Conservation (phyloP, 30 jellyfish, hydroid and myxozoan species). For the Cassiopea andromeda region DNA sequence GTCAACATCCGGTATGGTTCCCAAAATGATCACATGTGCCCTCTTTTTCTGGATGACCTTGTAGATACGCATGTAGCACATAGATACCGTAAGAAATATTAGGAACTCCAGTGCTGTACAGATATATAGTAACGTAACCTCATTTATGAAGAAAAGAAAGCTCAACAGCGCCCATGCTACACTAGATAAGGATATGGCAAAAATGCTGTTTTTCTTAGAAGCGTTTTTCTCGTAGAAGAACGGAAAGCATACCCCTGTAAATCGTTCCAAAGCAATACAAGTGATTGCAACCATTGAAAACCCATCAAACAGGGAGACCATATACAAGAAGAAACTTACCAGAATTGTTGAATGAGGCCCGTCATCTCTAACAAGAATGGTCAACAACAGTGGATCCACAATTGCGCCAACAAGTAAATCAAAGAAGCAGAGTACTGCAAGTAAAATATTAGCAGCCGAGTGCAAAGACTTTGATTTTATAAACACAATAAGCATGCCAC, state of each 20-base stretch:
- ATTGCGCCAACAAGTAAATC: constrained; percentile 23
- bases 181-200: neutral
- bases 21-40: neutral
- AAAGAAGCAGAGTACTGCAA: neutral
- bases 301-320: constrained; percentile 26
- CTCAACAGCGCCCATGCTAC: constrained; percentile 11
- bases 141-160: neutral
- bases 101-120: neutral
- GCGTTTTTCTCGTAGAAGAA: constrained; percentile 1
- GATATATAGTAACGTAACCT: neutral
- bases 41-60: neutral
- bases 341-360: neutral
- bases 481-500: constrained; percentile 6
- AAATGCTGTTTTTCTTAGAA: neutral
- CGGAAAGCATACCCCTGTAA: constrained; percentile 16
- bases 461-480: constrained; percentile 5
- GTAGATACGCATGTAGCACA: constrained; percentile 24
- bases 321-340: neutral
- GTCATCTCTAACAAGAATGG: neutral
- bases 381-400: constrained; percentile 5
- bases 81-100: neutral
- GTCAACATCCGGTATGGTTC: neutral
- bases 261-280: constrained; percentile 24
- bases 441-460: constrained; percentile 20
- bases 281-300: constrained; percentile 3